Conservation (phyloP, 2,888 invertebrate species). For the Dichetophora obliterata region DNA sequence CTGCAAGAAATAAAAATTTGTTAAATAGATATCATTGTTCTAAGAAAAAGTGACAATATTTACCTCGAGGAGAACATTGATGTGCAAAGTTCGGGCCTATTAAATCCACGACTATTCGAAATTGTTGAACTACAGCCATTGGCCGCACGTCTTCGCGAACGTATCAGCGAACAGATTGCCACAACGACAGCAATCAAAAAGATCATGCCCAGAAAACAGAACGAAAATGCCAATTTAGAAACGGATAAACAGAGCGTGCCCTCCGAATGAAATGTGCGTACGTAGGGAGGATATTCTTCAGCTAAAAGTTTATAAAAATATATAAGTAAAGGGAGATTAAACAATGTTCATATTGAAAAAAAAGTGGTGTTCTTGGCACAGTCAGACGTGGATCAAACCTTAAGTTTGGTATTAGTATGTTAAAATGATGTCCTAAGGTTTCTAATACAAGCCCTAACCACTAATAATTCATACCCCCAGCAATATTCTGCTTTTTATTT, state of each 20-base stretch:
- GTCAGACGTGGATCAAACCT: no score
- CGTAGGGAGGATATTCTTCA: conserved; percentile 65
- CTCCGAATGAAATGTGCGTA: conserved; percentile 61
- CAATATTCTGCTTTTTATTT: no score
- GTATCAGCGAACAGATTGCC: conserved; percentile 77
- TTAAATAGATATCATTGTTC: neutral
- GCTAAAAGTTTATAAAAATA: conserved; percentile 53
- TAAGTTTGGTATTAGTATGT: no score
- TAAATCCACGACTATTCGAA: conserved; percentile 56
- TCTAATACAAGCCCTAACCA: no score
- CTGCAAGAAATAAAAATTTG: conserved; percentile 52
- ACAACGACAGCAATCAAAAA: conserved; percentile 80
- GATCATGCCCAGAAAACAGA: conserved; percentile 79
- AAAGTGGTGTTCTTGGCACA: neutral
- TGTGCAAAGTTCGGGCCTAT: conserved; percentile 61
- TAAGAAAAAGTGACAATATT: neutral
- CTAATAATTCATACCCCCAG: no score
- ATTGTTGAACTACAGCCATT: conserved; percentile 50
- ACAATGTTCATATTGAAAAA: neutral
- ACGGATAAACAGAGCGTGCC: conserved; percentile 79
- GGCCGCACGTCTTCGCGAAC: conserved; percentile 71
- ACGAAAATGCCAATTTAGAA: conserved; percentile 82
- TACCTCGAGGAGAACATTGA: conserved; percentile 67
- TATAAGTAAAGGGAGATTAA: neutral
- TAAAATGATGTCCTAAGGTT: no score